Evolutionary conservation across 2,113 vertebrate genomes (phyloP).

Genomic region (Antechinus stuartii): DNA sequence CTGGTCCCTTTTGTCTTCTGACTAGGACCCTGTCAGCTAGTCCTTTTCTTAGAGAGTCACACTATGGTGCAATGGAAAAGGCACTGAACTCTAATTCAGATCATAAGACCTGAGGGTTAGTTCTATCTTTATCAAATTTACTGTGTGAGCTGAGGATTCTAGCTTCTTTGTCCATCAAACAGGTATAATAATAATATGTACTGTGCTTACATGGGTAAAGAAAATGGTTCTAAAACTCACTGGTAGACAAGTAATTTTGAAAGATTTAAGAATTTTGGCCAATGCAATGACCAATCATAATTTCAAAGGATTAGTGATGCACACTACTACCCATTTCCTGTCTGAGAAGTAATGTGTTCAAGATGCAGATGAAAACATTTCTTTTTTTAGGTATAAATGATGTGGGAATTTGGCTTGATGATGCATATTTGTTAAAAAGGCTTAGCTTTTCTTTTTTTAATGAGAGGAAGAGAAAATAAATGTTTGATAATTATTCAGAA

Average conservation of each 20-base stretch:
- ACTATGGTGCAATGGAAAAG: not conserved
- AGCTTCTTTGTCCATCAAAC: not conserved
- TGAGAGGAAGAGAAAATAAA: not conserved
- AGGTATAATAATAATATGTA: not conserved
- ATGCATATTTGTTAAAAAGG: not conserved
- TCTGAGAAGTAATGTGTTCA: not conserved
- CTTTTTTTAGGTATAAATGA: no score
- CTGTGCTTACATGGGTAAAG: not conserved
- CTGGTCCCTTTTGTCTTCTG: not conserved
- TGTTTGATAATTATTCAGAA: not conserved
- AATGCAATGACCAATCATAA: not conserved
- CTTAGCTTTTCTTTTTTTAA: not conserved
- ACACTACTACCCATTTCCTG: not conserved
- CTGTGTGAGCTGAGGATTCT: not conserved
- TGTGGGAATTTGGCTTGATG: not conserved
- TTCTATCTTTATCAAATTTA: not conserved
- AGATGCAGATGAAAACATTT: not conserved
- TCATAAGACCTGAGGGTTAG: not conserved
- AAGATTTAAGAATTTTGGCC: not conserved
- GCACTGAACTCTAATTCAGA: not conserved
- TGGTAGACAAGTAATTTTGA: not conserved
- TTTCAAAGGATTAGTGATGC: not conserved
- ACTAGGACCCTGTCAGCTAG: not conserved
- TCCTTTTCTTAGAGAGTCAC: not conserved
- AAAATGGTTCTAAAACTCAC: not conserved